Evolutionary conservation across 2,113 vertebrate species (phyloP), one percentile per base, ranked within the genome.

Genomic region (Origma solitaria): DNA sequence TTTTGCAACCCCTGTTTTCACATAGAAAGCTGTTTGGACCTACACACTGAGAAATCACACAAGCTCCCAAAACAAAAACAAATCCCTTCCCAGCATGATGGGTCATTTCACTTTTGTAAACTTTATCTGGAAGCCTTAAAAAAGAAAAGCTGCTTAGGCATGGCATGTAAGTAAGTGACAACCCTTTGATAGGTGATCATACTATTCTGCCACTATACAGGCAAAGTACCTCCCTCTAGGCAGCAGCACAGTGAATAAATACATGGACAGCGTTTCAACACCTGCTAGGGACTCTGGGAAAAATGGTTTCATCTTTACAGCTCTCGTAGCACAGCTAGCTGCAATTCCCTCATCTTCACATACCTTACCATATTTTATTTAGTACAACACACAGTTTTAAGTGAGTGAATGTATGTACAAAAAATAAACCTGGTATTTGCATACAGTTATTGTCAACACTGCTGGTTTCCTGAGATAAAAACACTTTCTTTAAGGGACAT

Each of bases 11-110:
- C 44, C 0, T 86, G 56, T 84, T 90, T 94, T 86, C 71, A 77
- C 84, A 92, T 33, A n/a, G 45, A 88, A 80, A 66, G 40, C 38
- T 25, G 73, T 85, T 95, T 94, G 73, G 80, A 92, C 50, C 53
- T 90, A 30, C 61, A 47, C 38, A 35, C 62, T 58, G 83, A 95
- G 80, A 93, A 92, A 94, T 54, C 9, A 0, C 80, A 40, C 50
- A 88, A 82, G 65, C 44, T 93, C 80, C 73, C 12, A 1, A 83
- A 90, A 84, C 85, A 92, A 90, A 91, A 95, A n/a, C 60, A 96
- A 95, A 65, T 51, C 15, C 24, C 75, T 96, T 92, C 75, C 72
- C 91, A 94, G 80, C 86, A 66, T 3, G 62, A 82, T 68, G 57
- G 75, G 60, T 73, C 71, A 73, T 81, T 91, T 83, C 31, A 54